A percentile compares a stretch with the other conserved stretches of the same genome.
These are phyloP conservation scores for Erpobdella octoculata DNA, from an alignment of 2,888 invertebrate genomes.

Conservation along the genomic window DNA sequence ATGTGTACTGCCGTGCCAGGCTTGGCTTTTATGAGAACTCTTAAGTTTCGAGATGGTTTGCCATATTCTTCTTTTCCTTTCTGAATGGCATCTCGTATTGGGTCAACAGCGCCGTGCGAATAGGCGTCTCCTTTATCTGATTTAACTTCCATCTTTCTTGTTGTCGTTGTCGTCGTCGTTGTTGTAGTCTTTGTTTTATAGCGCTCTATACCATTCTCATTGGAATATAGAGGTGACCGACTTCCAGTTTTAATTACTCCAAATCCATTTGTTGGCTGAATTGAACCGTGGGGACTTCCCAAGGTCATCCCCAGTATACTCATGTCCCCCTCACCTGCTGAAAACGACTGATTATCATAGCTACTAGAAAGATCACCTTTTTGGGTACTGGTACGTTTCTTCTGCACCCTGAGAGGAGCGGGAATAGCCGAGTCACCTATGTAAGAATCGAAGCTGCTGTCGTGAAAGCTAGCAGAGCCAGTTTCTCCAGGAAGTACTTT, in stretches of 20 bases:
- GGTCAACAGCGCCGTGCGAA: background rate
- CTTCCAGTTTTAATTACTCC: background rate
- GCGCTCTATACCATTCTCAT: background rate
- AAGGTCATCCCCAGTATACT: conserved; percentile 18
- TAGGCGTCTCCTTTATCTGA: background rate
- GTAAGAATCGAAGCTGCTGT: conserved; percentile 5
- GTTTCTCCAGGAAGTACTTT: background rate
- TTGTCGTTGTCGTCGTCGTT: conserved; percentile 8
- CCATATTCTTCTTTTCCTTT: background rate
- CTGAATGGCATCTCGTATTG: background rate
- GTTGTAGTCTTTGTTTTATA: background rate
- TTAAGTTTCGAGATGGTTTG: background rate
- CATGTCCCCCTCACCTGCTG: conserved; percentile 29
- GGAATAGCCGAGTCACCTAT: conserved; percentile 7
- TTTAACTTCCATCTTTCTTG: background rate
- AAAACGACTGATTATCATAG: conserved; percentile 22
- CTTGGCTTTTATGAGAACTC: conserved; percentile 28
- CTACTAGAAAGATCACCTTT: conserved; percentile 17
- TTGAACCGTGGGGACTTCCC: background rate
- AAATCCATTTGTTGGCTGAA: background rate
- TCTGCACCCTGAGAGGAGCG: conserved; percentile 24
- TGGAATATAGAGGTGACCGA: background rate
- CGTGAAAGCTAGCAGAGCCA: background rate
- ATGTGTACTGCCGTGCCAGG: conserved; percentile 29
- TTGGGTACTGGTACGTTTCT: conserved; percentile 12